Percentiles rank a stretch among this genome's conserved stretches.
These are phyloP conservation scores for Drosophila mulleri DNA, from an alignment of 2,888 invertebrate genomes.

Conservation along the genomic window DNA sequence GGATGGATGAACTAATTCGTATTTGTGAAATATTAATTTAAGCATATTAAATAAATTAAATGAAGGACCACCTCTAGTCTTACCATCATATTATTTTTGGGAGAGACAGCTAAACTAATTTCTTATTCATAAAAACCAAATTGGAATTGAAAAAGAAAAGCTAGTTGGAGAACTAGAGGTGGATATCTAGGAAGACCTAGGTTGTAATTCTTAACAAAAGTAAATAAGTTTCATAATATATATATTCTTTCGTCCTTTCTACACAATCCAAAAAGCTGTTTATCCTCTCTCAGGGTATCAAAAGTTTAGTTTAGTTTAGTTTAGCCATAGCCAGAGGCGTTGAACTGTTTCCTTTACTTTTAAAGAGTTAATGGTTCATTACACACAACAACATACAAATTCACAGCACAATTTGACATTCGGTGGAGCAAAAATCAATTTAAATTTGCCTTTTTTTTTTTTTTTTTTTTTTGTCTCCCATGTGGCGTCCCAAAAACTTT, in stretches of 20 bases:
- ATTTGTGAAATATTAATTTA: neutral
- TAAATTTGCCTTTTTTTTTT: slow-evolving; percentile 47
- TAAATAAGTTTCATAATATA: neutral
- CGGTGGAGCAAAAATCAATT: slow-evolving; percentile 66
- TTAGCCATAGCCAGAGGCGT: slow-evolving; percentile 12
- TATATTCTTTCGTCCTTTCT: neutral
- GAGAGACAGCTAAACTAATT: no score
- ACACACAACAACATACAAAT: slow-evolving; percentile 28
- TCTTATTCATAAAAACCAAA: no score
- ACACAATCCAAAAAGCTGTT: neutral
- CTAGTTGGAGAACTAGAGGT: no score
- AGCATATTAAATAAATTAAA: no score
- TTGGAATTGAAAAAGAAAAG: no score
- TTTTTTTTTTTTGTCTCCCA: slow-evolving; percentile 4
- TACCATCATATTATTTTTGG: no score
- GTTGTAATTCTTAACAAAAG: neutral
- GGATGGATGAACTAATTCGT: no score
- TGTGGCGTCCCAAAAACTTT: slow-evolving; percentile 36
- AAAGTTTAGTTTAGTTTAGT: neutral
- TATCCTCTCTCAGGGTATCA: neutral
- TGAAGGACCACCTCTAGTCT: no score
- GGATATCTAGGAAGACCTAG: no score
- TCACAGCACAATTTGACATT: slow-evolving; percentile 16
- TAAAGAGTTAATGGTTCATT: slow-evolving; percentile 35
- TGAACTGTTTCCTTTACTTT: slow-evolving; percentile 19